Evolutionary conservation across 2,113 vertebrate genomes (phyloP).

Genomic region (Strix uralensis): DNA sequence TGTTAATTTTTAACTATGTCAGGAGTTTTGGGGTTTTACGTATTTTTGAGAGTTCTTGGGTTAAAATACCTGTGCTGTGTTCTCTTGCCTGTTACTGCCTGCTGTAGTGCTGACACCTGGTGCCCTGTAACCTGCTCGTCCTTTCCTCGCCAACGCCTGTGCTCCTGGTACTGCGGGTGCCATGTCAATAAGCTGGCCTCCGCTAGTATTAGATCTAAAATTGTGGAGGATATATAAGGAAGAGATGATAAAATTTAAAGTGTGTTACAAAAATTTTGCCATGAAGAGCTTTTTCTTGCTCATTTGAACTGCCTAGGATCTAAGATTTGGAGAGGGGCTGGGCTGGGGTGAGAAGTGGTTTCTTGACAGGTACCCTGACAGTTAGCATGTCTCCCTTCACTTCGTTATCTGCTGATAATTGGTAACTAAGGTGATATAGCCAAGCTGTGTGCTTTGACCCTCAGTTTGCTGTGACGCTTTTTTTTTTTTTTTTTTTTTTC

Average conservation of each 20-base stretch:
- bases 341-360: not conserved
- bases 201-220: not conserved
- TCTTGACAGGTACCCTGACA: not conserved
- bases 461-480: not conserved
- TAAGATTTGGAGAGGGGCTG: not conserved
- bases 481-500: no score
- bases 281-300: not conserved
- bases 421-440: not conserved
- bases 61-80: not conserved
- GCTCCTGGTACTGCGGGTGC: not conserved
- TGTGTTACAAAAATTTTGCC: not conserved
- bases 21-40: no score
- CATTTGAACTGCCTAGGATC: not conserved
- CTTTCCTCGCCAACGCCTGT: not conserved
- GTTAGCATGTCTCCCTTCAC: not conserved
- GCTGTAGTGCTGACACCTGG: not conserved
- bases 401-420: not conserved
- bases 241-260: not conserved
- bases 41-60: not conserved
- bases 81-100: not conserved
- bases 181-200: not conserved
- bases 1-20: not conserved
- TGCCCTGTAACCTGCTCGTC: rapidly evolving
- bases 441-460: not conserved
- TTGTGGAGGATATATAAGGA: not conserved